Conservation (phyloP, 1,140 invertebrate species). For the Octopus sinensis region DNA sequence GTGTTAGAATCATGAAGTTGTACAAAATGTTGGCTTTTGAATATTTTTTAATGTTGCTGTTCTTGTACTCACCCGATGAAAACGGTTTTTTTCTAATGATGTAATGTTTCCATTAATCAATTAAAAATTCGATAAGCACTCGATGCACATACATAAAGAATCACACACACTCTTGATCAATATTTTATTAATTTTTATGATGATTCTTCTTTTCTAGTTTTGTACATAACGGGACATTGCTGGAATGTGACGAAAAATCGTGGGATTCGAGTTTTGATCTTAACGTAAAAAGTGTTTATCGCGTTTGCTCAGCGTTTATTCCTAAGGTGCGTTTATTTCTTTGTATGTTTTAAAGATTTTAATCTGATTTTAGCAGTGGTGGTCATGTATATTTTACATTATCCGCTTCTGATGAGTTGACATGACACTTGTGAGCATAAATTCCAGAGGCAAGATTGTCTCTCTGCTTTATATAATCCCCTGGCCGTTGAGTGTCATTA, state of each 20-base stretch:
- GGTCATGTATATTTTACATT: neutral
- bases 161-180: no score
- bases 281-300: constrained; percentile 58
- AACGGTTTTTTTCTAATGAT: no score
- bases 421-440: neutral
- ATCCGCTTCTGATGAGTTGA: neutral
- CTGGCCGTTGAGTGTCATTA: neutral
- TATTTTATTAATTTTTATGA: no score
- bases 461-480: neutral
- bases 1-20: no score
- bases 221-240: constrained; percentile 54
- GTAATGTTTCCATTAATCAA: no score
- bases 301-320: constrained; percentile 49
- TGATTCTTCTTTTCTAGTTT: constrained; percentile 30
- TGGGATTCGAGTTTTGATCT: constrained; percentile 58
- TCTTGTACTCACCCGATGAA: no score
- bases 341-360: no score
- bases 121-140: no score
- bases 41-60: no score
- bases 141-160: no score
- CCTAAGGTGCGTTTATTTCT: constrained; percentile 42
- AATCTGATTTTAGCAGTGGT: no score
- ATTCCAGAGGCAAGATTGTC: neutral
- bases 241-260: constrained; percentile 52
- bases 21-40: no score